A percentile compares a stretch with the other conserved stretches of the same genome.
These are phyloP conservation scores for Donacobius atricapilla DNA, from an alignment of 2,113 vertebrate genomes.

Conservation along the genomic window DNA sequence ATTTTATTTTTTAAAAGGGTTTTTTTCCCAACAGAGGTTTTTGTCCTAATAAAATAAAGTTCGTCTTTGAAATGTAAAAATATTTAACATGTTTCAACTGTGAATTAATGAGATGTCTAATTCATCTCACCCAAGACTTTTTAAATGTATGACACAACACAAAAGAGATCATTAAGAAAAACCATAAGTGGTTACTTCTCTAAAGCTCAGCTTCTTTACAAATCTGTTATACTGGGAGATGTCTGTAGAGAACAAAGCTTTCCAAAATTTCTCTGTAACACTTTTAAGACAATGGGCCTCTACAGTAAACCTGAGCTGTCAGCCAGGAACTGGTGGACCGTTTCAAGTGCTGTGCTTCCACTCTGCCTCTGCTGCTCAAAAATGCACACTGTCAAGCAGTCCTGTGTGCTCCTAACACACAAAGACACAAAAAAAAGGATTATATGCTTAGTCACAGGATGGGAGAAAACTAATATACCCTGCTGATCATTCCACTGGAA, in stretches of 20 bases:
- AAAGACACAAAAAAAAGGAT: neutral
- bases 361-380: neutral
- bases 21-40: no score
- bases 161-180: neutral
- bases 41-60: neutral
- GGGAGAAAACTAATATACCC: neutral
- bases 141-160: neutral
- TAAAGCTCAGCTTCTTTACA: neutral
- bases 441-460: neutral
- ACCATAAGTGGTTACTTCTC: neutral
- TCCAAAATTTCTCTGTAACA: neutral
- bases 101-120: neutral
- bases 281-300: neutral
- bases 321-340: neutral
- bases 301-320: neutral
- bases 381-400: neutral
- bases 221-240: neutral
- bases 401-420: neutral
- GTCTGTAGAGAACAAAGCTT: neutral
- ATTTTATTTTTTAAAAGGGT: neutral
- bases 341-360: conserved; percentile 11
- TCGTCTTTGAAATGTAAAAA: neutral
- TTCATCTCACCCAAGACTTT: neutral
- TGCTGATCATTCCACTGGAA: neutral
- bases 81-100: neutral